Evolutionary conservation across 2,797 vertebrate genomes (phyloP).

Genomic region (Argentina silus): DNA sequence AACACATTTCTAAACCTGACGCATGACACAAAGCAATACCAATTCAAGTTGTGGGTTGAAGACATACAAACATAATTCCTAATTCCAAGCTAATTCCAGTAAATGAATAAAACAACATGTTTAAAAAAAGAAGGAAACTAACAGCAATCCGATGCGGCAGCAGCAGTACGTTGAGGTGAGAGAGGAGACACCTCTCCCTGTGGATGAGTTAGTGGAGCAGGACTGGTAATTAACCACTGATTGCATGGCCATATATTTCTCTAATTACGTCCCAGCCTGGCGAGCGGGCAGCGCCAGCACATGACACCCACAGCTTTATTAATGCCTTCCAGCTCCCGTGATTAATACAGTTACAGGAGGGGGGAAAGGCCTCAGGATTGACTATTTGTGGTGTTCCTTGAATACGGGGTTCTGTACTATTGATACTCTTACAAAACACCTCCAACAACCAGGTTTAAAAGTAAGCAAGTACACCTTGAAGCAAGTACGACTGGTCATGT

Average conservation of each 20-base stretch:
- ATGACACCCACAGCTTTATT: conserved; percentile 6
- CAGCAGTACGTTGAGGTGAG: too few relatives aligned
- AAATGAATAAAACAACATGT: not conserved
- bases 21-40: too few relatives aligned
- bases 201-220: conserved; percentile 6
- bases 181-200: not conserved
- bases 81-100: too few relatives aligned
- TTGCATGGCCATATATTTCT: conserved; percentile 31
- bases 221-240: conserved; percentile 36
- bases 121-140: too few relatives aligned
- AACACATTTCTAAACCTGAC: too few relatives aligned
- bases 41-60: too few relatives aligned
- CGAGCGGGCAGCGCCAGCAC: not conserved
- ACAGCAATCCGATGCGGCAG: too few relatives aligned
- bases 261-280: conserved; percentile 38
- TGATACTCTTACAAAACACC: not conserved
- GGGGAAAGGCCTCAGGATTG: not conserved
- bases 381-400: conserved; percentile 4
- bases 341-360: conserved; percentile 7
- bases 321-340: not conserved
- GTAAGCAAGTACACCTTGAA: not conserved
- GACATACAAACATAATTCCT: too few relatives aligned
- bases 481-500: too few relatives aligned
- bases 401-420: not conserved
- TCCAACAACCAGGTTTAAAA: not conserved